Evolutionary conservation across 2,797 vertebrate genomes (phyloP), one percentile per base, ranked within the genome.

Genomic region (Oryzias sinensis): DNA sequence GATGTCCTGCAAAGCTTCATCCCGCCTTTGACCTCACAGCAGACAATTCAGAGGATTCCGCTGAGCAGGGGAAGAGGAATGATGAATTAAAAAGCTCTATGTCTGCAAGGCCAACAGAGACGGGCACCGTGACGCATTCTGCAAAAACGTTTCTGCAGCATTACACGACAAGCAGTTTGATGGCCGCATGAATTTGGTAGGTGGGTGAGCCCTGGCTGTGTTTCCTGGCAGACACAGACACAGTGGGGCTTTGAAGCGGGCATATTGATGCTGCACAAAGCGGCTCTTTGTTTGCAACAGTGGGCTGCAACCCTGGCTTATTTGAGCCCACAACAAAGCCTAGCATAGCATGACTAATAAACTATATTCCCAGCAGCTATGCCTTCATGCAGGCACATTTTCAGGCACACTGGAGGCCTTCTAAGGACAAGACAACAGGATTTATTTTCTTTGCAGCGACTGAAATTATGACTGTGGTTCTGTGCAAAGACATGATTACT

Each of bases 151-250:
- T 17, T 50, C 40, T 56, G 62, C 61, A 49, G 25, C 24, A 58
- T n/a, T 22, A 55, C 24, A 64, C 20, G 56, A 62, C 13, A 58
- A 45, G 13, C 79, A 74, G 94, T 94, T 88, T 93, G 93, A 87
- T 58, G 74, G 72, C 91, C 93, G 94, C 91, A 95, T 95, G 94
- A 91, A 92, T 96, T 90, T 80, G 82, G 73, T 27, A 46, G 70
- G 94, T 93, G 90, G 93, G 93, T 82, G 86, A 83, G 63, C 59
- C 59, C 90, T 85, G 84, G 91, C 90, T 80, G 83, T 82, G 82
- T 63, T 71, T 90, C 58, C 84, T 84, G 71, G 61, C 88, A 84
- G 76, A 64, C 53, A 72, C 54, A 53, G 62, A 43, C 56, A 48
- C 5, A n/a, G 64, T 55, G 55, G 68, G 64, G 49, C 57, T 29